A percentile compares a stretch with the other conserved stretches of the same genome.
phyloP scores from a whole-genome alignment of 2,888 invertebrate genomes.

The Hydriomena furcata region DNA sequence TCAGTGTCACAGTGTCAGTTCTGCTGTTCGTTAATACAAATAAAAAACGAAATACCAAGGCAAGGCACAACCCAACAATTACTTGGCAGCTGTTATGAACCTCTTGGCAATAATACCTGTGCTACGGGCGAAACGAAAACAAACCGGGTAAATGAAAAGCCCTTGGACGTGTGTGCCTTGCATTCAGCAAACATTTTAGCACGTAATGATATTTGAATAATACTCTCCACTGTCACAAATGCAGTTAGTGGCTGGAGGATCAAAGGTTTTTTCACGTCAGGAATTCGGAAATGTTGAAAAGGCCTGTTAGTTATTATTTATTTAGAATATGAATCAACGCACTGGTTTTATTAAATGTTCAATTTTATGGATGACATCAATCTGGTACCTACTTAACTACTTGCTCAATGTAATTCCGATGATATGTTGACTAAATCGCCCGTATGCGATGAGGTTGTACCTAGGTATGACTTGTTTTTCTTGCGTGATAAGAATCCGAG shows the following conservation, averaged over 20 bases:
- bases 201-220: neutral
- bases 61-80: slow-evolving; percentile 43
- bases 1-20: slow-evolving; percentile 50
- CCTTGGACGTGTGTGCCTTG: slow-evolving; percentile 21
- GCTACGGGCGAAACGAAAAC: slow-evolving; percentile 23
- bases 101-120: slow-evolving; percentile 61
- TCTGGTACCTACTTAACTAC: neutral
- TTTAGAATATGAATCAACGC: slow-evolving; percentile 1
- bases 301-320: neutral
- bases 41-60: slow-evolving; percentile 43
- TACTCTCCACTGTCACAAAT: no score
- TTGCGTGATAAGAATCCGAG: slow-evolving; percentile 21
- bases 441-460: slow-evolving; percentile 8
- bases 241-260: no score
- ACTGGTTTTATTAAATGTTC: slow-evolving; percentile 1
- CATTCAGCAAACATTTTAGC: neutral
- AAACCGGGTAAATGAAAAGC: slow-evolving; percentile 22
- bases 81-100: slow-evolving; percentile 61
- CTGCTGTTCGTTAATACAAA: slow-evolving; percentile 51
- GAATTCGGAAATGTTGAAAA: neutral
- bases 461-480: slow-evolving; percentile 14
- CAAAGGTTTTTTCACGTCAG: no score
- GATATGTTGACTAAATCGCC: slow-evolving; percentile 30
- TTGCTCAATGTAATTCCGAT: slow-evolving; percentile 14
- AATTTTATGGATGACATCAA: slow-evolving; percentile 26